Conservation (phyloP, 2,797 vertebrate genomes). For the Spizella passerina region DNA sequence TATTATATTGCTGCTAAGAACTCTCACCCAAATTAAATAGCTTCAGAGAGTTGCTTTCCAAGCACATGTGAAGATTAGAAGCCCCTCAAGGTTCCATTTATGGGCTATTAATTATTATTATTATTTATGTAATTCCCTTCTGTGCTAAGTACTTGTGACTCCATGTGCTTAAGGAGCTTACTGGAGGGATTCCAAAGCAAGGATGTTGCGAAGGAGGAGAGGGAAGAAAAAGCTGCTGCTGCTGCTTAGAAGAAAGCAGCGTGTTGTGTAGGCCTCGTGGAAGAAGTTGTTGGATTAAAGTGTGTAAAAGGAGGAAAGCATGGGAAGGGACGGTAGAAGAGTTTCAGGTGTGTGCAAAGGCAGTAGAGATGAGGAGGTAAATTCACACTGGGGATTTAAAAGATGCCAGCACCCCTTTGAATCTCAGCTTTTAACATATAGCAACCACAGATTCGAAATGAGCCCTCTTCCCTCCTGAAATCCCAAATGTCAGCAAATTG, state of each 20-base stretch:
- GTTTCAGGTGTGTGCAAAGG: background rate
- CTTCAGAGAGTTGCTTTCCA: background rate
- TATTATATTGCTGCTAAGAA: background rate
- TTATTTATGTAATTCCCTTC: constrained; percentile 46
- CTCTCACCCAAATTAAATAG: constrained; percentile 3
- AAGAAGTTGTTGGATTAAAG: background rate
- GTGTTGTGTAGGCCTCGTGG: fast-evolving
- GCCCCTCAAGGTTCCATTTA: background rate
- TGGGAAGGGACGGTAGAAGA: background rate
- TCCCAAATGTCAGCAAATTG: background rate
- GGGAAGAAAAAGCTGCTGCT: background rate
- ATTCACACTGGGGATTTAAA: background rate
- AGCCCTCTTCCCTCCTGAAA: background rate
- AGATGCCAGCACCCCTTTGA: background rate
- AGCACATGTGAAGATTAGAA: background rate
- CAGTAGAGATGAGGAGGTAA: background rate
- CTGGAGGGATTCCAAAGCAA: constrained; percentile 47
- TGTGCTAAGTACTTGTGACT: constrained; percentile 29
- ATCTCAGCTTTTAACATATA: background rate
- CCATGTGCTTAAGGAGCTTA: constrained; percentile 50
- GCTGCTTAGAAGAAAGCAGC: background rate
- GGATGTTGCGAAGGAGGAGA: constrained; percentile 3
- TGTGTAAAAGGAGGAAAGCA: background rate
- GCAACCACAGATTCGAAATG: background rate
- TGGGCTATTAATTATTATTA: constrained; percentile 24